Conservation (phyloP, 2,888 invertebrate species). For the Silvanus unidentatus region DNA sequence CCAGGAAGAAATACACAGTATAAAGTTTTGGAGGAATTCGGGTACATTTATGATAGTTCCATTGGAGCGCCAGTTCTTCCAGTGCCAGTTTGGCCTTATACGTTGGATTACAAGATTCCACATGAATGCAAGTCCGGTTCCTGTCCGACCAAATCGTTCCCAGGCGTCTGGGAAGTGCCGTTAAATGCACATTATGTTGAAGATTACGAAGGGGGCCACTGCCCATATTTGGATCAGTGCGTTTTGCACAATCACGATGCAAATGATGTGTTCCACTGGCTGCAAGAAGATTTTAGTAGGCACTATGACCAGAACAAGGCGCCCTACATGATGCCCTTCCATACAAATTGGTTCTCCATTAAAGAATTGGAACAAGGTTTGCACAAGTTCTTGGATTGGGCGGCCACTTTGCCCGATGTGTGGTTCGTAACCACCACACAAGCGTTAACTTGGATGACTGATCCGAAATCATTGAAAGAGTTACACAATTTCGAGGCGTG, state of each 20-base stretch:
- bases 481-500: slow-evolving; percentile 72
- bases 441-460: slow-evolving; percentile 86
- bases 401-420: slow-evolving; percentile 70
- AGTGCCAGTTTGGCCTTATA: slow-evolving; percentile 90
- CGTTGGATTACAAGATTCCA: slow-evolving; percentile 86
- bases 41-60: slow-evolving; percentile 89
- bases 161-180: slow-evolving; percentile 89
- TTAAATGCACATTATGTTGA: slow-evolving; percentile 85
- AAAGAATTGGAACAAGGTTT: slow-evolving; percentile 76
- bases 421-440: slow-evolving; percentile 84
- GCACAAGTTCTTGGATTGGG: slow-evolving; percentile 81
- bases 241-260: slow-evolving; percentile 81
- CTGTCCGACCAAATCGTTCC: slow-evolving; percentile 85
- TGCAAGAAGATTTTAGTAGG: slow-evolving; percentile 81
- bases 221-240: slow-evolving; percentile 87
- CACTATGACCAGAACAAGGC: slow-evolving; percentile 83
- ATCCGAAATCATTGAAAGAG: slow-evolving; percentile 66
- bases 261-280: slow-evolving; percentile 74
- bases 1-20: slow-evolving; percentile 91
- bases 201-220: slow-evolving; percentile 85
- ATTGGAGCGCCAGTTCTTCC: slow-evolving; percentile 76
- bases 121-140: slow-evolving; percentile 90
- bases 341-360: slow-evolving; percentile 94
- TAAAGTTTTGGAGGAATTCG: slow-evolving; percentile 88
- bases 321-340: slow-evolving; percentile 93